Conservation (phyloP, 2,888 invertebrate species). For the Acronicta aceris region DNA sequence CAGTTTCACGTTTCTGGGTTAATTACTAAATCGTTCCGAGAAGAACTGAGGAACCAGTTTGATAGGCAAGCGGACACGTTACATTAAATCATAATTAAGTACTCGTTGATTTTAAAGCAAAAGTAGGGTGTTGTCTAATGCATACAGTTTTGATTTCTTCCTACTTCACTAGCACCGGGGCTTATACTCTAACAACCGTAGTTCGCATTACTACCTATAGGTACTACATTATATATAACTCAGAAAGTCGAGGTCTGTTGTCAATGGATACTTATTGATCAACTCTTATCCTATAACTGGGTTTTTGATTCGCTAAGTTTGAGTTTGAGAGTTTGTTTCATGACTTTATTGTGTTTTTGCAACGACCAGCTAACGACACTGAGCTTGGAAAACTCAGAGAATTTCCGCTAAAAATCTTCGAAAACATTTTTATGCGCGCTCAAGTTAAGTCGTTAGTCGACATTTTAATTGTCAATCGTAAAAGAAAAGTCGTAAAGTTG, state of each 20-base stretch:
- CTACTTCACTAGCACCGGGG: background rate
- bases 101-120: background rate
- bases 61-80: slow-evolving; percentile 6
- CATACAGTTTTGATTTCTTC: background rate
- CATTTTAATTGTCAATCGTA: slow-evolving; percentile 70
- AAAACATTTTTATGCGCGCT: slow-evolving; percentile 62
- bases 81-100: background rate
- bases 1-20: slow-evolving; percentile 25
- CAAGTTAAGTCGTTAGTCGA: slow-evolving; percentile 64
- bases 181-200: background rate
- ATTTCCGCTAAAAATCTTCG: slow-evolving; percentile 47
- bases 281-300: slow-evolving; percentile 15
- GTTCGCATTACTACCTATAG: background rate
- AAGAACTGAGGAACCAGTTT: slow-evolving; percentile 12
- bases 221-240: too few relatives aligned
- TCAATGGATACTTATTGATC: background rate
- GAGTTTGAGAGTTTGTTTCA: slow-evolving; percentile 35
- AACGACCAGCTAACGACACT: slow-evolving; percentile 22
- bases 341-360: slow-evolving; percentile 33
- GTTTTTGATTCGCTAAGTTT: slow-evolving; percentile 18
- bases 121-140: background rate
- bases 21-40: slow-evolving; percentile 26
- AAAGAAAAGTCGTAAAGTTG: slow-evolving; percentile 69
- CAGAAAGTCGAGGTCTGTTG: slow-evolving; percentile 6
- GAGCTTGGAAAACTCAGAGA: slow-evolving; percentile 38